Conservation (phyloP, 2,888 invertebrate species). For the Phymatocera aterrima region DNA sequence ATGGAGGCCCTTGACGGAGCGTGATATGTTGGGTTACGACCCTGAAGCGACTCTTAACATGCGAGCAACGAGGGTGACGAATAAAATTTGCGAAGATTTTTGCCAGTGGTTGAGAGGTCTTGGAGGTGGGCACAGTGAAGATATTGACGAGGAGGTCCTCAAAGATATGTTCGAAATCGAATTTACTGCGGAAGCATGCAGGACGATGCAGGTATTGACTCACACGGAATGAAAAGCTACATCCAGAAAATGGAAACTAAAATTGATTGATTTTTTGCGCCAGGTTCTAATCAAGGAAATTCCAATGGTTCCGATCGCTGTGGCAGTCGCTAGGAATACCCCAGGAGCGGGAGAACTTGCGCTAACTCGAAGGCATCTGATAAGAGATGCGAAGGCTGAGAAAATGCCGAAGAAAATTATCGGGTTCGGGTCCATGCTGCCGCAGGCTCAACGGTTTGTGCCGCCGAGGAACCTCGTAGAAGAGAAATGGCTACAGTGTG, state of each 20-base stretch:
- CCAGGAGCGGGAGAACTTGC: slow-evolving; percentile 76
- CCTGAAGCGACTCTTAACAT: slow-evolving; percentile 67
- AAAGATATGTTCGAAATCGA: slow-evolving; percentile 78
- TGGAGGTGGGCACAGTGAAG: slow-evolving; percentile 75
- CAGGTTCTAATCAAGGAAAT: slow-evolving; percentile 78
- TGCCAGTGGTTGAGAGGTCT: slow-evolving; percentile 77
- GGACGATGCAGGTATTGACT: slow-evolving; percentile 63
- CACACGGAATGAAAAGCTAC: background rate
- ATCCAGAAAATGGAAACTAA: background rate
- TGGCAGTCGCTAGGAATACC: slow-evolving; percentile 76
- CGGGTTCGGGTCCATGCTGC: slow-evolving; percentile 78
- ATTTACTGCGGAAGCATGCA: slow-evolving; percentile 67
- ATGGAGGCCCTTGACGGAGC: slow-evolving; percentile 65
- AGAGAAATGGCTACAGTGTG: slow-evolving; percentile 77
- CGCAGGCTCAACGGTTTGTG: slow-evolving; percentile 75
- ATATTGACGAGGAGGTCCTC: slow-evolving; percentile 76
- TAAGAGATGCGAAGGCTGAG: slow-evolving; percentile 76
- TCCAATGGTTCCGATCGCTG: slow-evolving; percentile 77
- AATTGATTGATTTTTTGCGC: background rate
- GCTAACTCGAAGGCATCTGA: slow-evolving; percentile 76
- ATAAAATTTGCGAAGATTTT: slow-evolving; percentile 76
- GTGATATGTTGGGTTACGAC: slow-evolving; percentile 67
- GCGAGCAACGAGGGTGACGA: slow-evolving; percentile 63
- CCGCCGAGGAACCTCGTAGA: slow-evolving; percentile 78
- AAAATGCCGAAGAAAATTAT: slow-evolving; percentile 74